Base-by-base conservation (phyloP, 2,888 invertebrate genomes). In the Alentia gelatinosa region DNA sequence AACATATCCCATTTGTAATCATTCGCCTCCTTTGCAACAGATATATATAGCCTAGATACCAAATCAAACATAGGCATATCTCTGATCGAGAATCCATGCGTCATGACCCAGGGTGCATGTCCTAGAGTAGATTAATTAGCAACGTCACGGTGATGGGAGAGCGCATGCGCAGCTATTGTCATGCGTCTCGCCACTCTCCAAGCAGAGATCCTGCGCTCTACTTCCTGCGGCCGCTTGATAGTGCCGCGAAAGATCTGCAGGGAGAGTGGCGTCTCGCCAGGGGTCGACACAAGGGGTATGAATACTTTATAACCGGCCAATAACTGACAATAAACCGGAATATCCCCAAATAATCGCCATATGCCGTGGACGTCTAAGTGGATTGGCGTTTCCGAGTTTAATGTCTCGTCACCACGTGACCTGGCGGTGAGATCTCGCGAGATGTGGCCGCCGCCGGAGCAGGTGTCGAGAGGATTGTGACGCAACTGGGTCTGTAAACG, bases 271-370 rank as follows among this genome's bases (percentile, higher is more conserved):
- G n/a, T n/a, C n/a, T n/a, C n/a, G n/a, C n/a, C n/a, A n/a, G n/a
- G n/a, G 47, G 12, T 86, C 86, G 26, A 47, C 15, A 4, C n/a
- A n/a, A n/a, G n/a, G 33, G 83, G 86, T 30, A 86, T 86, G 86
- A 86, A 86, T 86, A 86, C 86, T 86, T 86, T 86, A 86, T 86
- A 26, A 50, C 86, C n/a, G 42, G 50, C 86, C 86, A 86, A 86
- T 86, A 47, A 50, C 86, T 86, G 47, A 86, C 86, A 86, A 86
- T 86, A 35, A 30, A 42, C 47, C 35, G 5, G 26, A 30, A 86
- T 86, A 86, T 12, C 86, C 86, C 35, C 86, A 86, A 86, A 86
- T 50, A 86, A 86, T 33, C 50, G 86, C 86, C 86, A 86, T 86
- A 86, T 86, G 86, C 86, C 47, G 30, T 86, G 86, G 50, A 47